Conservation (phyloP, 2,113 vertebrate species). For the Hippocampus mohnikei region DNA sequence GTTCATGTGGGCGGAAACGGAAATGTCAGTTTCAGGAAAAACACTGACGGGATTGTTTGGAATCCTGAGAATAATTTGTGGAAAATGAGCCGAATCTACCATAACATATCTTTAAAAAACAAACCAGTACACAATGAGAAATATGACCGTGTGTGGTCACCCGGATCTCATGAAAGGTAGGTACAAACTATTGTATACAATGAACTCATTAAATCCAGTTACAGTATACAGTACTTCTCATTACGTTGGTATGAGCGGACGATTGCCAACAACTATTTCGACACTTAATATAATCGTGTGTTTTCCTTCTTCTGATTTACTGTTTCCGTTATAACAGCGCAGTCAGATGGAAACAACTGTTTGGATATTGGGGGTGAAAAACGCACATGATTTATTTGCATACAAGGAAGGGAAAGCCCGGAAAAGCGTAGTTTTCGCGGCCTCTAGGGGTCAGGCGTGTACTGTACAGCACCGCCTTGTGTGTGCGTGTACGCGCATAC, state of each 20-base stretch:
- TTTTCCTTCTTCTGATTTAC: no score
- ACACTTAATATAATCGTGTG: no score
- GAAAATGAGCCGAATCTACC: slow-evolving; percentile 81
- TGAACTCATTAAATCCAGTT: not conserved
- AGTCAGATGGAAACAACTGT: no score
- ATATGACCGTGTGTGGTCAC: slow-evolving; percentile 62
- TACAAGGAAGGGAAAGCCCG: not conserved
- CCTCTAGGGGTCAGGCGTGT: not conserved
- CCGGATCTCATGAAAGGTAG: slow-evolving; percentile 75
- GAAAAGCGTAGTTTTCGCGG: not conserved
- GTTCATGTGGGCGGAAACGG: slow-evolving; percentile 28
- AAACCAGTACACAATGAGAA: slow-evolving; percentile 76
- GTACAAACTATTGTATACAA: not conserved
- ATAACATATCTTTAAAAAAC: slow-evolving; percentile 72
- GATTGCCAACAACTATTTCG: no score
- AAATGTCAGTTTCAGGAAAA: slow-evolving; percentile 40
- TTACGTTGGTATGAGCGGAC: not conserved
- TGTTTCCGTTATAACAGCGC: not conserved
- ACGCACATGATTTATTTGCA: not conserved
- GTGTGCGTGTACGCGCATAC: no score
- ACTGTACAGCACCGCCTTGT: not conserved
- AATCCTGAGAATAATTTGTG: not conserved
- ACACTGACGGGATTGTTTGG: not conserved
- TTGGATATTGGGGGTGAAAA: not conserved
- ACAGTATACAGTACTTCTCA: not conserved